Percentiles rank a stretch among this genome's conserved stretches.
Evolutionary conservation across 2,797 vertebrate species (phyloP).

Genomic region (Paratrypauchen microcephalus): DNA sequence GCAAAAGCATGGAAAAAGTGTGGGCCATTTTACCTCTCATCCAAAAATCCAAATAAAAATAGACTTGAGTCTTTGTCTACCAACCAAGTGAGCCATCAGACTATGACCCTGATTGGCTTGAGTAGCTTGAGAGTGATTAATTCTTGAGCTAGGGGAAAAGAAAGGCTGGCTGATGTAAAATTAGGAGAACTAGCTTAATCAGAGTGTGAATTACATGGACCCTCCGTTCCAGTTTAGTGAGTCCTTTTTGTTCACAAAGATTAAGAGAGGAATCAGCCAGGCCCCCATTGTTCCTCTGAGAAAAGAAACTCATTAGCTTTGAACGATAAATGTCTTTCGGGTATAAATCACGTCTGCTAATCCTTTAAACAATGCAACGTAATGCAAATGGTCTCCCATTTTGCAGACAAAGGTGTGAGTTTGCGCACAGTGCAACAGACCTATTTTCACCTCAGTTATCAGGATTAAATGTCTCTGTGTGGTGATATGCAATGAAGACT

Average conservation of each 20-base stretch:
- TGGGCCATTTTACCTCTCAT: constrained; percentile 23
- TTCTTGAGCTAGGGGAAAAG: constrained; percentile 59
- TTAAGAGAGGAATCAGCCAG: constrained; percentile 78
- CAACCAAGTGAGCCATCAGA: constrained; percentile 38
- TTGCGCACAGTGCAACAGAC: constrained; percentile 36
- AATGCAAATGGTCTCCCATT: constrained; percentile 78
- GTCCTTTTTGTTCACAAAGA: constrained; percentile 77
- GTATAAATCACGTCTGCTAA: constrained; percentile 81
- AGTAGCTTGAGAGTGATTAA: constrained; percentile 59
- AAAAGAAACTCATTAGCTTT: constrained; percentile 82
- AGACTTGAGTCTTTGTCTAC: constrained; percentile 22
- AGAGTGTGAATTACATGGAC: constrained; percentile 76
- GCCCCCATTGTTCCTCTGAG: constrained; percentile 76
- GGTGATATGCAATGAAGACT: not conserved
- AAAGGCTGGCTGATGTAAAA: constrained; percentile 74
- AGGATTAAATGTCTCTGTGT: constrained; percentile 26
- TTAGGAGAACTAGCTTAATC: constrained; percentile 76
- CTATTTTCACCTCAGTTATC: constrained; percentile 46
- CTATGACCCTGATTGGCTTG: constrained; percentile 58
- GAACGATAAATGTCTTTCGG: constrained; percentile 81
- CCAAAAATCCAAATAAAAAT: constrained; percentile 31
- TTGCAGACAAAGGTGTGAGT: constrained; percentile 68
- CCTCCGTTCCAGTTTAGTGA: constrained; percentile 75
- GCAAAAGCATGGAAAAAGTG: constrained; percentile 33
- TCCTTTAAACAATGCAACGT: constrained; percentile 78